Evolutionary conservation across 2,888 invertebrate species (phyloP).

Genomic region (Cepaea hortensis): DNA sequence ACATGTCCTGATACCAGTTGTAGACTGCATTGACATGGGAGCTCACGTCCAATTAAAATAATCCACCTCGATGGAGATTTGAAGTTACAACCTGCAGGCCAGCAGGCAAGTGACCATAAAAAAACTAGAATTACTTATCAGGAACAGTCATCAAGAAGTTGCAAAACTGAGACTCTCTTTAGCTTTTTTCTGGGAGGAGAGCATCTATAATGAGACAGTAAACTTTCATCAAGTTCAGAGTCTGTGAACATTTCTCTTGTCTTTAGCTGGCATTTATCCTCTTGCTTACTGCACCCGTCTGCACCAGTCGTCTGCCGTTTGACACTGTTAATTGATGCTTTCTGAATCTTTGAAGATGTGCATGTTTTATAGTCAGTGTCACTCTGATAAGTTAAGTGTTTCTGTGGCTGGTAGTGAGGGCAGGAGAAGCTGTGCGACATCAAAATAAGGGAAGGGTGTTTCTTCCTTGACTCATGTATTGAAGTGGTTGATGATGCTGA

Average conservation of each 20-base stretch:
- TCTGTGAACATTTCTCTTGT: not conserved
- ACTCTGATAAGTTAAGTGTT: not conserved
- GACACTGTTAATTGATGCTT: not conserved
- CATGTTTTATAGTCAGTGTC: not conserved
- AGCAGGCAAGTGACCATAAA: too few relatives aligned
- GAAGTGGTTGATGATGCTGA: too few relatives aligned
- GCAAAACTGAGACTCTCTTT: not conserved
- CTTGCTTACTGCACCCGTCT: not conserved
- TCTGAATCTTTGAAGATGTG: not conserved
- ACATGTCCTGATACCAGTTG: too few relatives aligned
- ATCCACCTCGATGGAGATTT: too few relatives aligned
- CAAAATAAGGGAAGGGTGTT: not conserved
- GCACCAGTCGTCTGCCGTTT: not conserved
- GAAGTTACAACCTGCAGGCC: too few relatives aligned
- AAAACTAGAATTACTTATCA: not conserved
- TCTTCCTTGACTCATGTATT: not conserved
- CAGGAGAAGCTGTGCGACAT: slow-evolving; percentile 1
- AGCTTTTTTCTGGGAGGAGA: not conserved
- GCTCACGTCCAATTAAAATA: too few relatives aligned
- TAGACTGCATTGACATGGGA: too few relatives aligned
- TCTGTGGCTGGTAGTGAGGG: not conserved
- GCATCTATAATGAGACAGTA: not conserved
- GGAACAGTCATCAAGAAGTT: not conserved
- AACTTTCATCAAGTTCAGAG: not conserved
- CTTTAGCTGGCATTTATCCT: not conserved